phyloP scores from a whole-genome alignment of 2,888 invertebrate species.

The Caenorhabditis doughertyi region DNA sequence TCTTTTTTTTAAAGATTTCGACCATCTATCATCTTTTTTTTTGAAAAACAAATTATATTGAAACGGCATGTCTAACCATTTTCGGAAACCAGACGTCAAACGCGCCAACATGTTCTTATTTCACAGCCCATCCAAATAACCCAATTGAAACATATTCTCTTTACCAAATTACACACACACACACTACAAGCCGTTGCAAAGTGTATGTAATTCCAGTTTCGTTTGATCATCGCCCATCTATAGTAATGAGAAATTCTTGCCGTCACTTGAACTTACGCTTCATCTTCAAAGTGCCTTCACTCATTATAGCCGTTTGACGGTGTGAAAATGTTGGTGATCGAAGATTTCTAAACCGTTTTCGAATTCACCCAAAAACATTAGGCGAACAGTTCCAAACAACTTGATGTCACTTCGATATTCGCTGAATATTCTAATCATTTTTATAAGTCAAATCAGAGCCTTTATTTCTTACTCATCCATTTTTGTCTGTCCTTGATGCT shows the following conservation, averaged over 20 bases:
- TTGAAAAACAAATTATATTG: constrained; percentile 28
- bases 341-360: constrained; percentile 9
- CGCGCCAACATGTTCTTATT: constrained; percentile 48
- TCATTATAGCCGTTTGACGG: constrained; percentile 35
- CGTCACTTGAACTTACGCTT: constrained; percentile 62
- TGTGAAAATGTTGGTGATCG: constrained; percentile 48
- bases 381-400: constrained; percentile 38
- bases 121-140: constrained; percentile 45
- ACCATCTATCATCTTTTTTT: constrained; percentile 24
- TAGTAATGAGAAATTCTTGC: constrained; percentile 55
- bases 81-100: constrained; percentile 37
- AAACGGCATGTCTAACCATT: constrained; percentile 28
- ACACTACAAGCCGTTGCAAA: constrained; percentile 52
- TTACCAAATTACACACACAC: constrained; percentile 63
- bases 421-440: constrained; percentile 44
- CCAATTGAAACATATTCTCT: constrained; percentile 62
- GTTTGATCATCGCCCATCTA: constrained; percentile 56
- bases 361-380: constrained; percentile 13
- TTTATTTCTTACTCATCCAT: constrained; percentile 18
- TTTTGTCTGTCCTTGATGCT: constrained; percentile 17
- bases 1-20: constrained; percentile 9
- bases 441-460: not conserved
- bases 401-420: constrained; percentile 26
- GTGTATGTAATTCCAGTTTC: constrained; percentile 57
- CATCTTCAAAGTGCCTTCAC: constrained; percentile 43